Conservation (phyloP, 1,140 invertebrate genomes). For the Drosophila teissieri region DNA sequence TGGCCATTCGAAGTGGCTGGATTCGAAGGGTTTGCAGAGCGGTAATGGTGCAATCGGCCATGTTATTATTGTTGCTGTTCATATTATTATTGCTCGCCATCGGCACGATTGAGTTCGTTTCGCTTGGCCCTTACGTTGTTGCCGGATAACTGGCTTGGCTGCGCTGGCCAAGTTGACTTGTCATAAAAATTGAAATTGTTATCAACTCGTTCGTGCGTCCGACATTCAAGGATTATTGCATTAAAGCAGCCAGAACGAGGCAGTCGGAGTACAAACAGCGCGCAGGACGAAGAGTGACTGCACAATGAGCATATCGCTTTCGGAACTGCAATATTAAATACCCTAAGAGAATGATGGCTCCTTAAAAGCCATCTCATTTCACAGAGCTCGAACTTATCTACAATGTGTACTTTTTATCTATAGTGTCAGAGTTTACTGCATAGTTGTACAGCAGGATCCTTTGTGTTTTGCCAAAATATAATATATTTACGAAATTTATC, state of each 20-base stretch:
- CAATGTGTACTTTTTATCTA: no score
- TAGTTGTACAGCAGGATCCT: no score
- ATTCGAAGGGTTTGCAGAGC: slow-evolving; percentile 19
- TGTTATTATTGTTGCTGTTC: slow-evolving; percentile 67
- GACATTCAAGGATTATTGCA: slow-evolving; percentile 79
- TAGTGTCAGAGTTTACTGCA: no score
- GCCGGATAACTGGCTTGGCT: slow-evolving; percentile 48
- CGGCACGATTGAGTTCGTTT: slow-evolving; percentile 64
- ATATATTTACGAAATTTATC: no score
- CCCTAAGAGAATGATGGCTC: neutral
- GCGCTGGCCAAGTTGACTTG: slow-evolving; percentile 70
- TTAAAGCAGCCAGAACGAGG: slow-evolving; percentile 54
- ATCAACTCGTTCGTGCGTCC: slow-evolving; percentile 80
- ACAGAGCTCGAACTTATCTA: no score
- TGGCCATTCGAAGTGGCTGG: slow-evolving; percentile 4
- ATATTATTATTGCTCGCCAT: slow-evolving; percentile 49
- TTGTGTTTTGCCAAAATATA: no score
- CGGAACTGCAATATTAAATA: slow-evolving; percentile 12
- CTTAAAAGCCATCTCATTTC: neutral
- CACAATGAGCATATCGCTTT: slow-evolving; percentile 3
- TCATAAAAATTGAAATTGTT: slow-evolving; percentile 84
- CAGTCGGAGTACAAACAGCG: slow-evolving; percentile 11
- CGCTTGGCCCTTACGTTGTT: slow-evolving; percentile 48
- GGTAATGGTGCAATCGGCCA: slow-evolving; percentile 76
- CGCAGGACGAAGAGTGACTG: neutral